Conservation (phyloP, 2,888 invertebrate genomes). For the Theretra japonica region DNA sequence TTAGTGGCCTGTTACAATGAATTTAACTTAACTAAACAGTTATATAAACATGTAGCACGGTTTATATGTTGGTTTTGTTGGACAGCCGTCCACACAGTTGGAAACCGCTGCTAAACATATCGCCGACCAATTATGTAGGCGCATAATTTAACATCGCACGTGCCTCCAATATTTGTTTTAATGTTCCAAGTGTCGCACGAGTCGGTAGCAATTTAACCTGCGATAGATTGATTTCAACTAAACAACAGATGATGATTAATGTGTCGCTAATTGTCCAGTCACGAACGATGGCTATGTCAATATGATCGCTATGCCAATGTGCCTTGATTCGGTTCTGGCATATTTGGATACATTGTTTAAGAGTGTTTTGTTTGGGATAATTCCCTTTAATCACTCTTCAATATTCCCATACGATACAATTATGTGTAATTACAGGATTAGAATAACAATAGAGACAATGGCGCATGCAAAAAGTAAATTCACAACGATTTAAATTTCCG, state of each 20-base stretch:
- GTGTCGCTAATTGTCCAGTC: not conserved
- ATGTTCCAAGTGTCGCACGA: not conserved
- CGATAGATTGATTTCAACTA: conserved; percentile 1
- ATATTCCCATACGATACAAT: not conserved
- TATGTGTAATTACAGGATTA: not conserved
- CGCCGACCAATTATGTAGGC: not conserved
- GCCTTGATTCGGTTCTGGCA: not conserved
- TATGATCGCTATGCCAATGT: not conserved
- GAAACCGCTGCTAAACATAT: not conserved
- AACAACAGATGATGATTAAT: not conserved
- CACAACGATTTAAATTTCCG: conserved; percentile 24
- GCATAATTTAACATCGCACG: not conserved
- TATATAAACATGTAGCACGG: not conserved
- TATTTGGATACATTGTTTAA: not conserved
- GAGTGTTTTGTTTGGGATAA: not conserved
- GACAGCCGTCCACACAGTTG: not conserved
- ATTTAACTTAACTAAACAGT: not conserved
- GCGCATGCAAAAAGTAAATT: not conserved
- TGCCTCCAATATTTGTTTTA: not conserved
- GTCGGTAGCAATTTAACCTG: not conserved
- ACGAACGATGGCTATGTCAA: not conserved
- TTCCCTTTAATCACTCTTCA: not conserved
- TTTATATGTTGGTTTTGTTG: not conserved
- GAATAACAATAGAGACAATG: conserved; percentile 10
- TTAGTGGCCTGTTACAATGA: not conserved